A percentile compares a stretch with the other conserved stretches of the same genome.
These are phyloP conservation scores for Pedionomus torquatus DNA, from an alignment of 2,113 vertebrate species.

Conservation along the genomic window DNA sequence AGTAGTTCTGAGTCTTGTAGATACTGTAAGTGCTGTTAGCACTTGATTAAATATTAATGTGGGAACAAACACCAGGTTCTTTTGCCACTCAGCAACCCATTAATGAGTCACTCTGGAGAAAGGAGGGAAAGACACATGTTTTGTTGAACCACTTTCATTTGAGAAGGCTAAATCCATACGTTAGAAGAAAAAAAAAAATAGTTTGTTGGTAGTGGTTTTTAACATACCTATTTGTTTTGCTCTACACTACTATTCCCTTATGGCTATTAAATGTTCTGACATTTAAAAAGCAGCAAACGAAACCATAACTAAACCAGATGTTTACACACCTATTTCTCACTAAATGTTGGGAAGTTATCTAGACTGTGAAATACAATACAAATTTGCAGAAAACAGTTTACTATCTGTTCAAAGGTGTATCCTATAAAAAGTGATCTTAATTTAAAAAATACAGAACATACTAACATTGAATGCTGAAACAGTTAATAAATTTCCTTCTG, in stretches of 20 bases:
- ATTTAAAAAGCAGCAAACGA: constrained; percentile 23
- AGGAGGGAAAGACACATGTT: not conserved
- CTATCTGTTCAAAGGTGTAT: not conserved
- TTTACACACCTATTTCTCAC: not conserved
- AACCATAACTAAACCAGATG: not conserved
- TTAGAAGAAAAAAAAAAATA: not conserved
- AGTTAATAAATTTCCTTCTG: not conserved
- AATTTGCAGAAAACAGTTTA: not conserved
- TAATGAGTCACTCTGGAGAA: not conserved
- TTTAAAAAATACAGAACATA: not conserved
- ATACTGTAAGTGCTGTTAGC: not conserved
- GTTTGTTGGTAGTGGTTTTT: not conserved
- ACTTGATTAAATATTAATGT: constrained; percentile 33
- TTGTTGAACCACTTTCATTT: not conserved
- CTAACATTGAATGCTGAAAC: not conserved
- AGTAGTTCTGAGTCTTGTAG: not conserved
- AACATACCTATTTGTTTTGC: not conserved
- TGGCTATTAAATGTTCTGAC: not conserved
- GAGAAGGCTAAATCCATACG: not conserved
- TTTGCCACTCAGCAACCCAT: not conserved
- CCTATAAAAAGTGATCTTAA: not conserved
- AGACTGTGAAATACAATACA: too few species aligned
- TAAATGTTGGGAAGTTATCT: not conserved
- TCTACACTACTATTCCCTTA: constrained; percentile 2
- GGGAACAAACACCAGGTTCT: not conserved